Evolutionary conservation across 37 sponge, comb jelly and placozoan species (phyloP).

Genomic region (Oscarella lobularis): DNA sequence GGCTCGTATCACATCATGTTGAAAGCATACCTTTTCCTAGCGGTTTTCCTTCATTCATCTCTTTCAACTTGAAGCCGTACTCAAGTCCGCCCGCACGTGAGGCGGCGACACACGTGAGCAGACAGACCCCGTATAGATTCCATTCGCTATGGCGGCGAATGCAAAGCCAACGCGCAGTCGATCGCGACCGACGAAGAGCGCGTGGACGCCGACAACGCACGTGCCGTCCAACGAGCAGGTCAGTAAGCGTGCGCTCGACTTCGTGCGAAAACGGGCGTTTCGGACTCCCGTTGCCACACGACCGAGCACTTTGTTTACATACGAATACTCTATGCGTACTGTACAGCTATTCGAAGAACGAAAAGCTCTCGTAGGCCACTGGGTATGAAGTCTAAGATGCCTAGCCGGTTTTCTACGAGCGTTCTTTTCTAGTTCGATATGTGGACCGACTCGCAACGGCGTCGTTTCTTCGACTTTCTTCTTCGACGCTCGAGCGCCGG

Average conservation of each 20-base stretch:
- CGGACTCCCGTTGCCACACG: background rate
- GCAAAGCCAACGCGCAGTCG: background rate
- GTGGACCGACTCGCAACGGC: constrained; percentile 10
- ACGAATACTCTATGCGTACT: background rate
- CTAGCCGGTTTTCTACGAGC: background rate
- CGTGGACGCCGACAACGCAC: constrained; percentile 51
- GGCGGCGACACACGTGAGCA: no score
- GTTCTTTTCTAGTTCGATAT: constrained; percentile 6
- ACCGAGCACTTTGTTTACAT: background rate
- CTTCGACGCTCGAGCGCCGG: background rate
- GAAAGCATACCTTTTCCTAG: no score
- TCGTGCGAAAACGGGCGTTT: background rate
- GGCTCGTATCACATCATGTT: no score
- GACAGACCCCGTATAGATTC: no score
- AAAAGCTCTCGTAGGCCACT: background rate
- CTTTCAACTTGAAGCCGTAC: no score
- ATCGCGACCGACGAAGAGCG: no score
- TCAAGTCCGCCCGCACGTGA: no score
- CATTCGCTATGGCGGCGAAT: no score
- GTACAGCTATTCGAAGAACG: constrained; percentile 1
- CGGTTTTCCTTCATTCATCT: no score
- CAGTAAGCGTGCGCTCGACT: no score
- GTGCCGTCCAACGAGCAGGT: constrained; percentile 42
- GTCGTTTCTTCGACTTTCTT: constrained; percentile 4
- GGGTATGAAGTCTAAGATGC: background rate